Evolutionary conservation across 1,140 invertebrate genomes (phyloP), one percentile per base, ranked within the genome.

Genomic region (Cotesia chilonis): DNA sequence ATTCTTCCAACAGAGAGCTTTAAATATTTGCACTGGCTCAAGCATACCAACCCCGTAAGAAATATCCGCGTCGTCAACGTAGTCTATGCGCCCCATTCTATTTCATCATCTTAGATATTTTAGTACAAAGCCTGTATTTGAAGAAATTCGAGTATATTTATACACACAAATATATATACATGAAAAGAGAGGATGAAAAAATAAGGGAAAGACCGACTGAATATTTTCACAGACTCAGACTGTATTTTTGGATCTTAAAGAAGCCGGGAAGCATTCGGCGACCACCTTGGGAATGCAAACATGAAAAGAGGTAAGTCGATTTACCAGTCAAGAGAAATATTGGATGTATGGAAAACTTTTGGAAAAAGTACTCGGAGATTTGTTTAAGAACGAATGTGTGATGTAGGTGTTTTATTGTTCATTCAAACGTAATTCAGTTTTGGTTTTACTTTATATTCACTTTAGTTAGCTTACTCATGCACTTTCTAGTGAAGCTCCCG

Each of bases 21-120:
- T 60, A 72, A 67, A 72, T 72, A 72, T 72, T 72, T 72, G 63
- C 64, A 37, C 51, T 67, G 63, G 37, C 14, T 55, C 60, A 61
- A 4, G 64, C 38, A 37, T 60, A 55, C 64, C 51, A 67, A 55
- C 55, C 55, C 4, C n/a, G 55, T 17, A 57, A 67, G 10, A 65
- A 71, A 71, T 65, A 71, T 71, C 51, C 28, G 64, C 52, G 59
- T 72, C 70, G 36, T 47, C 14, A 14, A 67, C 36, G 37, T 51
- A 65, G 38, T 63, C 38, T 70, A n/a, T 61, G 57, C 47, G 28
- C 4, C 35, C 17, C 9, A 47, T 54, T 17, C 17, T 57, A 36
- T 67, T 36, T 67, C 5, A 51, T 35, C n/a, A 7, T 12, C 69
- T 64, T 63, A 54, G 28, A 10, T 54, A 36, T 37, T 59, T 68